phyloP scores from a whole-genome alignment of 2,888 invertebrate species.

The Eristalis intricaria region DNA sequence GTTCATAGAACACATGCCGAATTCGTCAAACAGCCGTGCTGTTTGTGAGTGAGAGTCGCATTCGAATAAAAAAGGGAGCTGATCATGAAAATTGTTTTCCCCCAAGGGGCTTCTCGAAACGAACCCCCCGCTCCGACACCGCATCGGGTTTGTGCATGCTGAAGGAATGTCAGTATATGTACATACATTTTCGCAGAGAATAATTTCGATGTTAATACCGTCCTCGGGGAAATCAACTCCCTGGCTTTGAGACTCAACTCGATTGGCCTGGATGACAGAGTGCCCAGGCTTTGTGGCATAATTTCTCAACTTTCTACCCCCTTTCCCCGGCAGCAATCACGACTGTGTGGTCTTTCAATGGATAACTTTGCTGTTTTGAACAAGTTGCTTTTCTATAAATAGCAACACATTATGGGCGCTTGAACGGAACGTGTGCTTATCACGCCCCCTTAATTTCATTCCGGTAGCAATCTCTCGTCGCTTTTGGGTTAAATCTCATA shows the following conservation, averaged over 20 bases:
- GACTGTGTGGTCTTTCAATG: not conserved
- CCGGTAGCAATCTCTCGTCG: not conserved
- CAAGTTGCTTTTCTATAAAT: constrained; percentile 20
- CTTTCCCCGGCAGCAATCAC: not conserved
- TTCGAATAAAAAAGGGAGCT: not conserved
- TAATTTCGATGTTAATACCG: constrained; percentile 41
- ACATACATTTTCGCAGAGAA: constrained; percentile 12
- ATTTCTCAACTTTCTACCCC: constrained; percentile 12
- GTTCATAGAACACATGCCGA: constrained; percentile 20
- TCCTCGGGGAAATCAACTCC: constrained; percentile 44
- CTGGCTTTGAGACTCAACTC: constrained; percentile 29
- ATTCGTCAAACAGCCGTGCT: constrained; percentile 27
- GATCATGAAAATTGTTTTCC: not conserved
- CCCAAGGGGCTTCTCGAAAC: not conserved
- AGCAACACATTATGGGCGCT: not conserved
- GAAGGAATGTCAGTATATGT: constrained; percentile 11
- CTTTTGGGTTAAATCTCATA: constrained; percentile 15
- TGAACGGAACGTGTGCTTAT: not conserved
- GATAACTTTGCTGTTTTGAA: not conserved
- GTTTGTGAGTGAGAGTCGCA: not conserved
- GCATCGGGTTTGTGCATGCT: not conserved
- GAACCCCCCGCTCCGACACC: too few relatives aligned
- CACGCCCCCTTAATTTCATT: not conserved
- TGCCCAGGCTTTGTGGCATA: constrained; percentile 5
- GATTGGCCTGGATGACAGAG: constrained; percentile 7